A percentile compares a stretch with the other conserved stretches of the same genome.
phyloP scores from a whole-genome alignment of 2,113 vertebrate genomes.

The Oncorhynchus tshawytscha region DNA sequence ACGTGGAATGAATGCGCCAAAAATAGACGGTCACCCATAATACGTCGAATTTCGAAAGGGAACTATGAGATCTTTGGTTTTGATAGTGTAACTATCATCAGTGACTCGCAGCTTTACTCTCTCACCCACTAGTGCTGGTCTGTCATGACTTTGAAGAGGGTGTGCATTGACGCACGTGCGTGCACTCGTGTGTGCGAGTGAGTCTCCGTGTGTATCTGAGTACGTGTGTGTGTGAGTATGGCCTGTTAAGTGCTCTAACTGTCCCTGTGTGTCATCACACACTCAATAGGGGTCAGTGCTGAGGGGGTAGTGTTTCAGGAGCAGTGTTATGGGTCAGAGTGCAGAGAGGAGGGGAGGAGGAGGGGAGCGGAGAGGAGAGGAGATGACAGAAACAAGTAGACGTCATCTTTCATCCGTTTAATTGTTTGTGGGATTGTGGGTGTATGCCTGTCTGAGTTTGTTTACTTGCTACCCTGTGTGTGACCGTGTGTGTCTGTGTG shows the following conservation, averaged over 20 bases:
- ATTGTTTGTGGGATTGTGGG: not conserved
- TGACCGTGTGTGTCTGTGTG: conserved; percentile 2
- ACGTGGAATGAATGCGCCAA: no score
- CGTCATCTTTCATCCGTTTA: not conserved
- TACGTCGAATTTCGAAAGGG: no score
- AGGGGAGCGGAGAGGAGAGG: not conserved
- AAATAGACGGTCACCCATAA: no score
- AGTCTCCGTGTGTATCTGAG: not conserved
- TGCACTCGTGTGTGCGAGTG: not conserved
- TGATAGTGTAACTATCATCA: not conserved
- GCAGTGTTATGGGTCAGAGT: not conserved
- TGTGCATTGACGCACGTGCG: not conserved
- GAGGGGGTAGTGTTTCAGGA: not conserved
- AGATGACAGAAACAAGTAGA: not conserved
- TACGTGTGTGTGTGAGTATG: not conserved
- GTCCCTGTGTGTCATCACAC: conserved; percentile 1
- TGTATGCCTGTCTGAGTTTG: not conserved
- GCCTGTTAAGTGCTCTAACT: not conserved
- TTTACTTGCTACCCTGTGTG: not conserved
- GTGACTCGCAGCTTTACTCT: not conserved
- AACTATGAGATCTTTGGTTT: not conserved
- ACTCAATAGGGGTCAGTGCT: not conserved
- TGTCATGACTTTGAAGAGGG: not conserved
- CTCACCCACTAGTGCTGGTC: not conserved
- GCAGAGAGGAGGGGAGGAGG: not conserved